A percentile compares a stretch with the other conserved stretches of the same genome.
Evolutionary conservation across 2,797 vertebrate genomes (phyloP).

Genomic region (Acanthurus tractus): DNA sequence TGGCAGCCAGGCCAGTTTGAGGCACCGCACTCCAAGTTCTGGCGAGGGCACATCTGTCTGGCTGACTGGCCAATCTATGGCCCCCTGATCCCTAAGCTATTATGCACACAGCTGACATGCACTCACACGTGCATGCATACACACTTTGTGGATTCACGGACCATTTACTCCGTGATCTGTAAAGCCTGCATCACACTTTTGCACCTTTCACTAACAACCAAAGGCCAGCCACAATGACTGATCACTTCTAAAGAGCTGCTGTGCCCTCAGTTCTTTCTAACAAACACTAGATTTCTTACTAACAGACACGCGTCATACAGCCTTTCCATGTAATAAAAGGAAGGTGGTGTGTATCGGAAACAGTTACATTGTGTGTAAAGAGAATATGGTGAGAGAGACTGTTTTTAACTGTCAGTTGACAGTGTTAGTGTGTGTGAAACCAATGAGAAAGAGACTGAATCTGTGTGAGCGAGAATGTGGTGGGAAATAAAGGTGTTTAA

Average conservation of each 20-base stretch:
- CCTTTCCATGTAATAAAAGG: neutral
- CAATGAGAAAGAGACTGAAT: neutral
- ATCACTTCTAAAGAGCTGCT: slow-evolving; percentile 41
- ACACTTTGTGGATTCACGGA: slow-evolving; percentile 48
- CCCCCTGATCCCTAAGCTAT: slow-evolving; percentile 55
- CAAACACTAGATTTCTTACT: slow-evolving; percentile 26
- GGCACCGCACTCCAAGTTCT: slow-evolving; percentile 46
- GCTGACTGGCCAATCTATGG: slow-evolving; percentile 62
- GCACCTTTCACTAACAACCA: slow-evolving; percentile 44
- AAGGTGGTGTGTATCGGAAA: neutral
- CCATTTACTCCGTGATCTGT: slow-evolving; percentile 55
- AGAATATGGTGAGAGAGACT: slow-evolving; percentile 13
- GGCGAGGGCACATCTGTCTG: slow-evolving; percentile 67
- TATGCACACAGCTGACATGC: slow-evolving; percentile 53
- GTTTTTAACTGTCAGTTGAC: slow-evolving; percentile 7
- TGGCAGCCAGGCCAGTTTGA: slow-evolving; percentile 59
- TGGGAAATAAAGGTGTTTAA: neutral
- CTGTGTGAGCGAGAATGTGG: neutral
- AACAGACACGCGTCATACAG: neutral
- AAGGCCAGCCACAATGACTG: slow-evolving; percentile 38
- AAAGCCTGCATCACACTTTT: slow-evolving; percentile 44
- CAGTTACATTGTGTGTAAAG: neutral
- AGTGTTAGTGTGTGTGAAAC: neutral
- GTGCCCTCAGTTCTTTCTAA: slow-evolving; percentile 3
- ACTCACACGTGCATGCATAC: slow-evolving; percentile 3